These are phyloP conservation scores for Corvus cornix DNA, from an alignment of 2,113 vertebrate species.

Conservation along the genomic window DNA sequence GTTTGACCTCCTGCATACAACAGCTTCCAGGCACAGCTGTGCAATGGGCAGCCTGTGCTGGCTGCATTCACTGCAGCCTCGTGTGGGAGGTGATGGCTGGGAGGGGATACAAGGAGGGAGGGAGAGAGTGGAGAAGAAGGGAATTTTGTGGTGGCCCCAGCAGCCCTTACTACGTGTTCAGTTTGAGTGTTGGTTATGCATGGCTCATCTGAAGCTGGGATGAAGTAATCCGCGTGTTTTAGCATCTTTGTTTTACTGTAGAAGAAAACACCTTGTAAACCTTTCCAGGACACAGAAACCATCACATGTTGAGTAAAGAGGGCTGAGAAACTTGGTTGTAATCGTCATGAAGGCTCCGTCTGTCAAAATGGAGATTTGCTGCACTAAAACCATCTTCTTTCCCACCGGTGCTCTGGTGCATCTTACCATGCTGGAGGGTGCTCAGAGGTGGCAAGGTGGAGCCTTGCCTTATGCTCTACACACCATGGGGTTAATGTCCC, in stretches of 20 bases:
- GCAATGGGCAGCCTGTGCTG: neutral
- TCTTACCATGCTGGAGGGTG: neutral
- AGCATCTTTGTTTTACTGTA: neutral
- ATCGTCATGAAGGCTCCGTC: neutral
- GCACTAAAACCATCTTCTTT: neutral
- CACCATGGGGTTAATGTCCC: rapidly evolving
- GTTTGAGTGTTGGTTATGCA: neutral
- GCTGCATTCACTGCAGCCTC: neutral
- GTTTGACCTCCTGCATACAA: neutral
- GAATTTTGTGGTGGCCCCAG: neutral
- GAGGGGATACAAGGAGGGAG: neutral
- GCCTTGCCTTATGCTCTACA: neutral
- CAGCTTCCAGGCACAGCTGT: neutral
- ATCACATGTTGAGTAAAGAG: neutral
- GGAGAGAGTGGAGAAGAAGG: neutral
- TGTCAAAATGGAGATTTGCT: neutral
- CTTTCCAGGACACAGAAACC: neutral
- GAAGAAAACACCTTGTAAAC: neutral
- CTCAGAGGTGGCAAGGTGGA: neutral
- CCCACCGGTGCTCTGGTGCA: neutral
- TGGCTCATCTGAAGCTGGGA: neutral
- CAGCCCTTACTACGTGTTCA: neutral
- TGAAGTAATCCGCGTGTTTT: neutral
- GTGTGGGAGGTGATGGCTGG: neutral
- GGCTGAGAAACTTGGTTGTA: neutral